These are phyloP conservation scores for Hirtodrosophila trivittata DNA, from an alignment of 2,888 invertebrate species.

Conservation along the genomic window DNA sequence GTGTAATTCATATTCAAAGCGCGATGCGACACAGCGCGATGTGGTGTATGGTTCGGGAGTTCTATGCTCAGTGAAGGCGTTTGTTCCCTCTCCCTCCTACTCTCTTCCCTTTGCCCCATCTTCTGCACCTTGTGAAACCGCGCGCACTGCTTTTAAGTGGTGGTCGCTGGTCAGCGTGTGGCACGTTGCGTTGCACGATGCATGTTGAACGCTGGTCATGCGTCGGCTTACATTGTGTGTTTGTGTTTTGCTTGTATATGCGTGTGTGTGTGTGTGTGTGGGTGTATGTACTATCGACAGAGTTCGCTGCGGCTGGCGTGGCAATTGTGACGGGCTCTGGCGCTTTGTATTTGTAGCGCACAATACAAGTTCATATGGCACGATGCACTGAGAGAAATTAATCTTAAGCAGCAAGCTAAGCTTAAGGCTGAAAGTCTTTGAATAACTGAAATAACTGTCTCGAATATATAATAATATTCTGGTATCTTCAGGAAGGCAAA, in stretches of 20 bases:
- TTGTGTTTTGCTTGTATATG: slow-evolving; percentile 20
- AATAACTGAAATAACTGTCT: too few relatives aligned
- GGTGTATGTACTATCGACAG: background rate
- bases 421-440: too few relatives aligned
- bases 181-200: slow-evolving; percentile 43
- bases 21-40: slow-evolving; percentile 49
- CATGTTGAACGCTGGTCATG: background rate
- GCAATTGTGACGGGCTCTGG: slow-evolving; percentile 39
- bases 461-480: too few relatives aligned
- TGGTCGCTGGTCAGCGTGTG: slow-evolving; percentile 56
- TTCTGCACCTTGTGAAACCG: slow-evolving; percentile 18
- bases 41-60: slow-evolving; percentile 24
- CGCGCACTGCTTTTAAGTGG: slow-evolving; percentile 67
- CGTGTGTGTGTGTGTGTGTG: background rate
- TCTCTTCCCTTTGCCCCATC: background rate
- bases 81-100: slow-evolving; percentile 1
- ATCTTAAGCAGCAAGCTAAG: too few relatives aligned
- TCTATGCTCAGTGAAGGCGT: slow-evolving; percentile 30
- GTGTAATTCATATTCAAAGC: slow-evolving; percentile 78
- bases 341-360: slow-evolving; percentile 32
- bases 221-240: slow-evolving; percentile 1
- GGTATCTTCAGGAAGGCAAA: too few relatives aligned
- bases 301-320: slow-evolving; percentile 25
- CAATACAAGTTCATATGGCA: slow-evolving; percentile 14
- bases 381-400: slow-evolving; percentile 32